Conservation (phyloP, 2,888 invertebrate species). For the Laspeyria flexula region DNA sequence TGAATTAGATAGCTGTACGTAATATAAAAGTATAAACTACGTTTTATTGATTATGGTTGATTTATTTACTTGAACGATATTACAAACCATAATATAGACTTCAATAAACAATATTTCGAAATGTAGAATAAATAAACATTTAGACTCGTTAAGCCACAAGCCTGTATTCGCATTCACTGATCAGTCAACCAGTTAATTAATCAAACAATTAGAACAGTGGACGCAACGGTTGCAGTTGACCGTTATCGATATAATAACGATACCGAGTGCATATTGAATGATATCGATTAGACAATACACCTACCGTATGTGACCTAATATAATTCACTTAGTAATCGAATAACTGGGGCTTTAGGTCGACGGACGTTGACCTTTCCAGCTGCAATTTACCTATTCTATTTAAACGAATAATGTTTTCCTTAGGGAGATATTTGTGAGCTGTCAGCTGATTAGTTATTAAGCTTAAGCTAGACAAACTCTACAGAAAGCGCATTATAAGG, state of each 20-base stretch:
- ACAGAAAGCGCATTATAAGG: too few relatives aligned
- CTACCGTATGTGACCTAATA: constrained; percentile 29
- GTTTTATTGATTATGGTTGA: too few relatives aligned
- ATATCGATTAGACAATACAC: constrained; percentile 36
- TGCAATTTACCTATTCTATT: constrained; percentile 20
- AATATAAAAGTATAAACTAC: too few relatives aligned
- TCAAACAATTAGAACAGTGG: constrained; percentile 30
- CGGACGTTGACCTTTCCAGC: constrained; percentile 42
- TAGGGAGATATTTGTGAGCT: too few relatives aligned
- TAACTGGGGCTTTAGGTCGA: constrained; percentile 35
- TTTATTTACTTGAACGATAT: too few relatives aligned
- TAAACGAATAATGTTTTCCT: background rate
- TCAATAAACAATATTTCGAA: background rate
- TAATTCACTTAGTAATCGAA: constrained; percentile 30
- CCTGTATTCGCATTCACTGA: background rate
- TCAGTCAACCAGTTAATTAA: constrained; percentile 19
- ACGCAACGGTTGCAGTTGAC: constrained; percentile 32
- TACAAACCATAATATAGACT: too few relatives aligned
- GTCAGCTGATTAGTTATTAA: too few relatives aligned
- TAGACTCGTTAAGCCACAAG: background rate
- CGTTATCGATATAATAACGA: constrained; percentile 41
- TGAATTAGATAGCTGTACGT: too few relatives aligned
- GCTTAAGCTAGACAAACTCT: too few relatives aligned
- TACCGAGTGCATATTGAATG: constrained; percentile 42
- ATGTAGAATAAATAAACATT: background rate